phyloP scores from a whole-genome alignment of 2,888 invertebrate species.

The Piscicola geometra region DNA sequence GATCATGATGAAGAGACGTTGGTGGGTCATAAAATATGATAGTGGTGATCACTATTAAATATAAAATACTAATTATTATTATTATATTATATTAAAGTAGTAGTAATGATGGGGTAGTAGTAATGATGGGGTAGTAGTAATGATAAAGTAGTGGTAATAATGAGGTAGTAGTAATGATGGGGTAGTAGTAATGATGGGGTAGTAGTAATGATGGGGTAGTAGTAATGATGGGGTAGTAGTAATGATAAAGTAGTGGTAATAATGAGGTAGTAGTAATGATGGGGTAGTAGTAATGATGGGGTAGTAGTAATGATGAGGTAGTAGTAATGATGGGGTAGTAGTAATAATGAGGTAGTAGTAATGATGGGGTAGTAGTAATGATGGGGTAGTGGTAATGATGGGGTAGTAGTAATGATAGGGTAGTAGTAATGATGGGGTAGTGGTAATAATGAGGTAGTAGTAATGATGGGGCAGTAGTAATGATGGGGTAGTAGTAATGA shows the following conservation, averaged over 20 bases:
- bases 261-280: neutral
- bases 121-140: too few relatives aligned
- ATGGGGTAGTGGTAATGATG: conserved; percentile 19
- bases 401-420: too few relatives aligned
- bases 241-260: neutral
- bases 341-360: neutral
- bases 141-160: neutral
- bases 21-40: too few relatives aligned
- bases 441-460: conserved; percentile 18
- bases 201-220: neutral
- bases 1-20: too few relatives aligned
- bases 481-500: neutral
- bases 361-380: conserved; percentile 27
- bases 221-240: too few relatives aligned
- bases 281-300: conserved; percentile 25
- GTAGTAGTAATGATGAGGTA: conserved; percentile 2
- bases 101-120: neutral
- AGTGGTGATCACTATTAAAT: neutral
- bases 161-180: conserved; percentile 5
- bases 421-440: neutral
- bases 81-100: too few relatives aligned
- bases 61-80: conserved; percentile 20
- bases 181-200: conserved; percentile 24
- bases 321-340: too few relatives aligned
- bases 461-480: conserved; percentile 21